These are phyloP conservation scores for Chelonia mydas DNA, from an alignment of 2,797 vertebrate species.

Conservation along the genomic window DNA sequence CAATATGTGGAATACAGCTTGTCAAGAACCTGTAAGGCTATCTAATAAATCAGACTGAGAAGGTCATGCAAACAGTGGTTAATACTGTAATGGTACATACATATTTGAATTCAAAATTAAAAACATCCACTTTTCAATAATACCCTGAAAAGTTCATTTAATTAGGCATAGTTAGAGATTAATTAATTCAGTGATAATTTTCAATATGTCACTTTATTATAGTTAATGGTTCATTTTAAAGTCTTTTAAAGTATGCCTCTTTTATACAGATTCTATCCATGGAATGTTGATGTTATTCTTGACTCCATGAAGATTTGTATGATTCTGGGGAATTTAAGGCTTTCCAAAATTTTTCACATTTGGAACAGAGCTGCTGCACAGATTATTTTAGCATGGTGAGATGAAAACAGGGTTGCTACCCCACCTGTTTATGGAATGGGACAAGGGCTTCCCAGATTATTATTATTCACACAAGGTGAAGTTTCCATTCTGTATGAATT, in stretches of 20 bases:
- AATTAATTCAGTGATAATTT: constrained; percentile 37
- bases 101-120: constrained; percentile 34
- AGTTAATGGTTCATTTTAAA: constrained; percentile 12
- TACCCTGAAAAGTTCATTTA: constrained; percentile 24
- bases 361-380: neutral
- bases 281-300: neutral
- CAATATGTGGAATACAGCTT: neutral
- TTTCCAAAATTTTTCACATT: neutral
- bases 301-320: neutral
- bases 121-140: neutral
- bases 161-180: constrained; percentile 28
- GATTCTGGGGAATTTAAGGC: neutral
- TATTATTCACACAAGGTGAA: neutral
- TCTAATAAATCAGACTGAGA: neutral
- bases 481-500: neutral
- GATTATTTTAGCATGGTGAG: neutral
- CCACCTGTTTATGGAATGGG: neutral
- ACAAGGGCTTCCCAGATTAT: neutral
- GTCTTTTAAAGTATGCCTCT: neutral
- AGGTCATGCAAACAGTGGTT: constrained; percentile 7
- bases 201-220: constrained; percentile 2
- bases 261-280: neutral
- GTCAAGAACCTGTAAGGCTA: neutral
- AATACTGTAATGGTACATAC: neutral
- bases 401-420: neutral